Evolutionary conservation across 53 echinoderm and acorn worm species (phyloP).

Genomic region (Temnopleurus reevesii): DNA sequence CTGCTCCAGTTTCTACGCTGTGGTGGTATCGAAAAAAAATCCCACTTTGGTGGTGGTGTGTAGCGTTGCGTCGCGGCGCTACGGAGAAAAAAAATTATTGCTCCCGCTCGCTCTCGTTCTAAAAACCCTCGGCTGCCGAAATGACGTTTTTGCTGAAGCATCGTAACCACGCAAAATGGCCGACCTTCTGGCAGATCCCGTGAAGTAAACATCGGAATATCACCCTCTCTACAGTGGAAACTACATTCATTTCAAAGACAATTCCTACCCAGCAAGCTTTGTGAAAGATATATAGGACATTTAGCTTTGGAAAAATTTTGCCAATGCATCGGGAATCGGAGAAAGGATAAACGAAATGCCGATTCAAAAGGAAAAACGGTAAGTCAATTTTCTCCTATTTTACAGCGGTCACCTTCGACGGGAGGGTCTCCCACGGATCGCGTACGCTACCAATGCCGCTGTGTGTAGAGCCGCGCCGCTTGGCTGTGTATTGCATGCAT

Average conservation of each 20-base stretch:
- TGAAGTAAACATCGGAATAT: constrained; percentile 44
- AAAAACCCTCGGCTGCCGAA: neutral
- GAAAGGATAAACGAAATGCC: constrained; percentile 32
- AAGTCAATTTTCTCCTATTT: constrained; percentile 17
- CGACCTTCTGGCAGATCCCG: constrained; percentile 37
- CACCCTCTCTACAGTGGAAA: neutral
- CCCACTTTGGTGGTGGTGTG: neutral
- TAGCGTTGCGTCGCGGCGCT: neutral
- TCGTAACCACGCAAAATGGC: constrained; percentile 55
- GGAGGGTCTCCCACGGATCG: neutral
- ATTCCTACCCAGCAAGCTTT: neutral
- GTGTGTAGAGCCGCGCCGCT: neutral
- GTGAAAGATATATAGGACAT: neutral
- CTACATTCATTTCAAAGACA: neutral
- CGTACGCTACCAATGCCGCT: neutral
- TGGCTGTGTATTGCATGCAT: neutral
- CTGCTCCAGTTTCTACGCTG: neutral
- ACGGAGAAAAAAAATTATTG: neutral
- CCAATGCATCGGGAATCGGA: constrained; percentile 35
- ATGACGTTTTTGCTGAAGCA: constrained; percentile 30
- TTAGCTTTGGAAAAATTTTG: neutral
- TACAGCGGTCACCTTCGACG: neutral
- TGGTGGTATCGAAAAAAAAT: neutral
- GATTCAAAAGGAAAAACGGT: constrained; percentile 57
- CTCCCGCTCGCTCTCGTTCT: neutral